Evolutionary conservation across 2,888 invertebrate genomes (phyloP).

Genomic region (Isoperla grammatica): DNA sequence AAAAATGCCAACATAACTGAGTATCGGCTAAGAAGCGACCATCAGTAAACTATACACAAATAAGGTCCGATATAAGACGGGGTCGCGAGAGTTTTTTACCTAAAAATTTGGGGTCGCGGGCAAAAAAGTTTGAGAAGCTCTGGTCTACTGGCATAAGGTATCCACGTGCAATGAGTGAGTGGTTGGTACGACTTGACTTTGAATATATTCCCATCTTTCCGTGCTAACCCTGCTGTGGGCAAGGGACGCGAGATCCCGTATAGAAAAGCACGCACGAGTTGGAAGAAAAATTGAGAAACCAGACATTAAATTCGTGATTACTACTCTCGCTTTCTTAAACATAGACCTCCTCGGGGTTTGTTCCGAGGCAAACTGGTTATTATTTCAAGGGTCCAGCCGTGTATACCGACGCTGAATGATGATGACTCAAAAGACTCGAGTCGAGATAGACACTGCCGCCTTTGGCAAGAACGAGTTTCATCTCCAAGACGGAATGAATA

Average conservation of each 20-base stretch:
- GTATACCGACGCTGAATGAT: neutral
- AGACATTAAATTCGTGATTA: slow-evolving; percentile 9
- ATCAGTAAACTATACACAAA: too few relatives aligned
- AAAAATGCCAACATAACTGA: too few relatives aligned
- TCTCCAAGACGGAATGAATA: too few relatives aligned
- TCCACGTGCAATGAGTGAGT: too few relatives aligned
- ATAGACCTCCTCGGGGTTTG: slow-evolving; percentile 1
- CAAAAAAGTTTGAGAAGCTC: too few relatives aligned
- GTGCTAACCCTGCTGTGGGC: neutral
- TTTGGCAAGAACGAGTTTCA: neutral
- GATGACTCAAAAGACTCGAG: neutral
- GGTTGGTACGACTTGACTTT: too few relatives aligned
- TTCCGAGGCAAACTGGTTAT: neutral
- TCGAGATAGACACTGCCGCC: neutral
- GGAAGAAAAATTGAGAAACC: neutral
- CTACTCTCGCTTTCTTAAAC: slow-evolving; percentile 8
- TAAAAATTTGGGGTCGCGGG: too few relatives aligned
- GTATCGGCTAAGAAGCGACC: too few relatives aligned
- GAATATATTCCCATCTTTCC: too few relatives aligned
- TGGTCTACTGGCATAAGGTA: too few relatives aligned
- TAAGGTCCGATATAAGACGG: too few relatives aligned
- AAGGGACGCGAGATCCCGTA: neutral
- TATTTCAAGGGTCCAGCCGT: slow-evolving; percentile 2
- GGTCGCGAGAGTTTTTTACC: too few relatives aligned
- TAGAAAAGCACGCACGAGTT: neutral